Base-by-base conservation (phyloP, 30 jellyfish, hydroid and myxozoan genomes). In the Mastigias papua region DNA sequence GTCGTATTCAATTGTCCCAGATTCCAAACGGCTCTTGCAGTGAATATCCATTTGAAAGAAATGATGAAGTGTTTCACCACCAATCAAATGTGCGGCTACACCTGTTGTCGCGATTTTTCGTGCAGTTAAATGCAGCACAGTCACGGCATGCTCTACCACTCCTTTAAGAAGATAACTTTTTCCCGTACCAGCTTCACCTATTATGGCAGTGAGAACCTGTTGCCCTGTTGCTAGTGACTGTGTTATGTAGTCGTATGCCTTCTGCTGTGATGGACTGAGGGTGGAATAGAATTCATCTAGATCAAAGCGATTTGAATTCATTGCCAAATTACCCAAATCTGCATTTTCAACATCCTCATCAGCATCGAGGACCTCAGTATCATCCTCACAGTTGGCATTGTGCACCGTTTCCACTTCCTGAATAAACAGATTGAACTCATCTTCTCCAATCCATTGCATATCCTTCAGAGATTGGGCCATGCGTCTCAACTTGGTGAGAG, bases 1-100 rank as follows among this genome's bases (percentile, higher is more conserved):
- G 23, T 73, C 85, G 17, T 73, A 73, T 21, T 42, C 85, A 49
- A 49, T 34, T 32, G 85, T 73, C 1, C 85, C 85, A 1, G 85
- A 20, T 34, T 73, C 85, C 25, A 23, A 21, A n/a, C n/a, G n/a
- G n/a, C n/a, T n/a, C n/a, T n/a, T n/a, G n/a, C n/a, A n/a, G n/a
- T n/a, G n/a, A n/a, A n/a, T n/a, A n/a, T n/a, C n/a, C n/a, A n/a
- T n/a, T n/a, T n/a, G n/a, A n/a, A n/a, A n/a, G n/a, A n/a, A n/a
- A n/a, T n/a, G n/a, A n/a, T n/a, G n/a, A n/a, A n/a, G n/a, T n/a
- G n/a, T n/a, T n/a, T n/a, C n/a, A n/a, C n/a, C n/a, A n/a, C n/a
- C n/a, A n/a, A n/a, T n/a, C n/a, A n/a, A n/a, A n/a, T n/a, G n/a
- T n/a, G n/a, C n/a, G n/a, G n/a, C n/a, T n/a, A n/a, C n/a, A n/a